Evolutionary conservation across 1,140 invertebrate species (phyloP), one percentile per base, ranked within the genome.

Genomic region (Colletes latitarsis): DNA sequence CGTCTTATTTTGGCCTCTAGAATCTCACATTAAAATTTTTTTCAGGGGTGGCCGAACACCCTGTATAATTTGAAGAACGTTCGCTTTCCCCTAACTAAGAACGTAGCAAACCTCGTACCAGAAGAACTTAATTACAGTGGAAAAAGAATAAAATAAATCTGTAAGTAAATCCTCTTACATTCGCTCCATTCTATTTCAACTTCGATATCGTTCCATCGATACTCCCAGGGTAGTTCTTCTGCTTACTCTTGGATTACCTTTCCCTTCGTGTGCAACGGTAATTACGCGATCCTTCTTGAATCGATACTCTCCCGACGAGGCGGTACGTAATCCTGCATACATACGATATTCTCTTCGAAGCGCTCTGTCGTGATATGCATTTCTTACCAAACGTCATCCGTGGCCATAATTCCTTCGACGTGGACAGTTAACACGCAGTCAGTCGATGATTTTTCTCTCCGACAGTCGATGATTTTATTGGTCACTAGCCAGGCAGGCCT

Each of bases 401-500:
- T 17, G 21, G 39, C 76, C 30, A 73, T 78, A 78, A 73, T 39
- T 78, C 49, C 41, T 78, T 19, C 58, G 21, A 14, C 15, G 39
- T 46, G 58, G 60, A 78, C 60, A 78, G 52, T 64, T 64, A 78
- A 64, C 49, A 64, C 60, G 69, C 69, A 78, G 19, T 63, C 60
- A 46, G 12, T 10, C 77, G 46, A 46, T 53, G 49, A 64, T 55
- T 82, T 82, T 87, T 88, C 73, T 71, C 58, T 67, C 9, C 19
- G 62, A 57, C 76, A 68, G 66, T 55, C 66, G 69, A 77, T 66
- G 83, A 53, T 82, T 81, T 77, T 67, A 91, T 91, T 91, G 90
- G 89, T 84, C 83, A 79, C 70, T 9, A 67, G 64, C 21, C 64
- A 74, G 89, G 82, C 89, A 91, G 89, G 89, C 90, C 89, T 90